These are phyloP conservation scores for Labia minor DNA, from an alignment of 2,888 invertebrate species.

Conservation along the genomic window DNA sequence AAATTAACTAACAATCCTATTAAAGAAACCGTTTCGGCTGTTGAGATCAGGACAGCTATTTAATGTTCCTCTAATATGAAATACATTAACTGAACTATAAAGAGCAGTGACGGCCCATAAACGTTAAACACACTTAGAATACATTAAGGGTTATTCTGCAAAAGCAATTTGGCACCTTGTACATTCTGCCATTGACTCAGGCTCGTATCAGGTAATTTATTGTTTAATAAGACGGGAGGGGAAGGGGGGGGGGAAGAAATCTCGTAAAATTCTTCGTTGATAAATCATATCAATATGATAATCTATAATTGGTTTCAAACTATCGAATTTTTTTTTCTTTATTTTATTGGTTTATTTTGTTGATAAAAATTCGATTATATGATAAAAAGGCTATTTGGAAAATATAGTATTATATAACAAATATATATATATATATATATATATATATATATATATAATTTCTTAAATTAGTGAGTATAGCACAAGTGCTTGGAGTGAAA, in stretches of 20 bases:
- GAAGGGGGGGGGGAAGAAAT: too few relatives aligned
- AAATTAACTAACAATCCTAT: not conserved
- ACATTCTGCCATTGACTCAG: constrained; percentile 3
- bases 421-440: too few relatives aligned
- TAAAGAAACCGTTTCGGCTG: not conserved
- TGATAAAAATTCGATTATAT: too few relatives aligned
- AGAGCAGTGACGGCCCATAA: not conserved
- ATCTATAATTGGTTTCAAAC: too few relatives aligned
- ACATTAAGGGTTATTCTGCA: constrained; percentile 2
- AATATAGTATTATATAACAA: too few relatives aligned
- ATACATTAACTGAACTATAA: not conserved
- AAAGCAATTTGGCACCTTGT: constrained; percentile 7
- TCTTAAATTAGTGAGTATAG: too few relatives aligned
- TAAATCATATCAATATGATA: not conserved
- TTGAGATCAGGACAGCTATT: not conserved
- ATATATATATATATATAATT: too few relatives aligned
- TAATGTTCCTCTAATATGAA: not conserved
- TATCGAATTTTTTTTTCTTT: too few relatives aligned
- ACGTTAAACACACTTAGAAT: constrained; percentile 13
- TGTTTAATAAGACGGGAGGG: not conserved
- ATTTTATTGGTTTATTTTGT: too few relatives aligned
- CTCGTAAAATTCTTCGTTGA: not conserved
- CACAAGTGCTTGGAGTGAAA: too few relatives aligned
- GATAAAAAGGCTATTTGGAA: too few relatives aligned
- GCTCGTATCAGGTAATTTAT: constrained; percentile 13